These are phyloP conservation scores for Formica exsecta DNA, from an alignment of 1,140 invertebrate genomes.

Conservation along the genomic window DNA sequence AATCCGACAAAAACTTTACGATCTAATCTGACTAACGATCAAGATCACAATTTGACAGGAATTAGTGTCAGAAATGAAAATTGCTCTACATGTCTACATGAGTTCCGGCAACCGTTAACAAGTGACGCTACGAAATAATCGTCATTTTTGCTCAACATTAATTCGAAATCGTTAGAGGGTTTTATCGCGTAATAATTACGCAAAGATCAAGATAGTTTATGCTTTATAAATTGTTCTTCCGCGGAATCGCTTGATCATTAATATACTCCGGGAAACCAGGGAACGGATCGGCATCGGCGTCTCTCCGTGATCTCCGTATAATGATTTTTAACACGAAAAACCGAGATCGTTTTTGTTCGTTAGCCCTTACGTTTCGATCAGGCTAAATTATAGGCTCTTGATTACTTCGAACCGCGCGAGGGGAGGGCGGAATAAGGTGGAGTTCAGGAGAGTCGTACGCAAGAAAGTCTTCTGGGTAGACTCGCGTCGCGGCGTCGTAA, in stretches of 20 bases:
- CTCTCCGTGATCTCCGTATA: slow-evolving; percentile 65
- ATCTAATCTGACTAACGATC: slow-evolving; percentile 61
- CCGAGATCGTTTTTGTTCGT: slow-evolving; percentile 86
- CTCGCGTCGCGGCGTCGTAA: slow-evolving; percentile 74
- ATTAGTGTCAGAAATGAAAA: slow-evolving; percentile 15
- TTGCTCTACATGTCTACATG: not conserved
- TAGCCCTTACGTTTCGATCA: slow-evolving; percentile 85
- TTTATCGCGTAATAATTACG: slow-evolving; percentile 84
- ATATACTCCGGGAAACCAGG: slow-evolving; percentile 69
- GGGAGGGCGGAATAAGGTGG: slow-evolving; percentile 43
- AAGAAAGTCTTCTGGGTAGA: slow-evolving; percentile 72
- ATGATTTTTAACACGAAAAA: slow-evolving; percentile 86
- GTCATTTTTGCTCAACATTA: not conserved
- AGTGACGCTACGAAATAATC: slow-evolving; percentile 39
- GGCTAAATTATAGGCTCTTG: slow-evolving; percentile 87
- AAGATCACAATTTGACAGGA: slow-evolving; percentile 40
- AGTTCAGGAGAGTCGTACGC: slow-evolving; percentile 47
- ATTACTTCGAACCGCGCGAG: slow-evolving; percentile 81
- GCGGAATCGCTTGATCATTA: slow-evolving; percentile 85
- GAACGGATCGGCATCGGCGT: slow-evolving; percentile 16
- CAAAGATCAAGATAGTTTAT: slow-evolving; percentile 82
- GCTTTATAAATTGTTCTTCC: slow-evolving; percentile 85
- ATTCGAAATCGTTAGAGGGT: slow-evolving; percentile 79
- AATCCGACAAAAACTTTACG: slow-evolving; percentile 40
- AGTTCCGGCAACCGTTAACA: slow-evolving; percentile 43